Conservation (phyloP, 2,113 vertebrate genomes). For the Neofelis nebulosa region DNA sequence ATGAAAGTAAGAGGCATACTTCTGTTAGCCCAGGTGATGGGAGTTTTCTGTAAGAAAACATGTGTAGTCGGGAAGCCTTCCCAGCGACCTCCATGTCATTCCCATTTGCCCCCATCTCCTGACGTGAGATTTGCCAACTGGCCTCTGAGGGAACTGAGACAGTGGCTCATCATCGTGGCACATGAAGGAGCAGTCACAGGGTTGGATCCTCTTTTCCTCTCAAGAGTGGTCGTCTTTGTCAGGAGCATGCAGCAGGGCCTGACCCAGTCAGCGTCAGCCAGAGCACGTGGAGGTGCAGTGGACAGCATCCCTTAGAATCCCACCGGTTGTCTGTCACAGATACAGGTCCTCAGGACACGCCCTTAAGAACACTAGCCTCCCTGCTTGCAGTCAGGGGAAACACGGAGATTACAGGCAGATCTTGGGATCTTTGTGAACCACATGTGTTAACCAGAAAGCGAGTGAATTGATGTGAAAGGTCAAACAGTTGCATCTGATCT, state of each 20-base stretch:
- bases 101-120: not conserved
- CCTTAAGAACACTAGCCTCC: not conserved
- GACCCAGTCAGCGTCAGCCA: not conserved
- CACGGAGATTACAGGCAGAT: not conserved
- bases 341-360: too few relatives aligned
- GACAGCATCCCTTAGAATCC: not conserved
- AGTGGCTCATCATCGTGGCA: not conserved
- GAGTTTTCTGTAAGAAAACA: not conserved
- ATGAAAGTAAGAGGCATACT: not conserved
- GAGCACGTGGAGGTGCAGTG: rapidly evolving
- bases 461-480: not conserved
- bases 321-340: not conserved
- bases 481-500: not conserved
- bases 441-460: not conserved
- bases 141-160: not conserved
- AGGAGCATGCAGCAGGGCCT: not conserved
- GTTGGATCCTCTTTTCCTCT: not conserved
- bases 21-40: not conserved
- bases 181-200: not conserved
- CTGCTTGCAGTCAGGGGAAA: not conserved
- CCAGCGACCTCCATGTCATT: not conserved
- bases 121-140: not conserved
- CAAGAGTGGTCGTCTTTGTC: not conserved
- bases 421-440: not conserved
- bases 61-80: not conserved